phyloP scores from a whole-genome alignment of 1,140 invertebrate genomes.

The Anoplolepis gracilipes region DNA sequence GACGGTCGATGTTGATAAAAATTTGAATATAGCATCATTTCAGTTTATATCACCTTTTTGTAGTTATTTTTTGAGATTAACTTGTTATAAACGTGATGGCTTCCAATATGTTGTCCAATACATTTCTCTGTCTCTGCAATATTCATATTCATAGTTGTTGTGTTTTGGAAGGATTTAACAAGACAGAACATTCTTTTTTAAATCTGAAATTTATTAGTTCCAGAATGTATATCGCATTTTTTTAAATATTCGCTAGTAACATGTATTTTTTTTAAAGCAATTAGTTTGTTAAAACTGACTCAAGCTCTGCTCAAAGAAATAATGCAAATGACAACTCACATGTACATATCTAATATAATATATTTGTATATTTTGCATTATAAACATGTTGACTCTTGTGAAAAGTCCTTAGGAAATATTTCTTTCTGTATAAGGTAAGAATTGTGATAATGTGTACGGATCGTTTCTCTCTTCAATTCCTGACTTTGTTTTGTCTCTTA shows the following conservation, averaged over 20 bases:
- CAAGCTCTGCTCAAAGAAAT: neutral
- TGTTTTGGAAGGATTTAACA: neutral
- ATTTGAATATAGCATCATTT: neutral
- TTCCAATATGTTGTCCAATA: neutral
- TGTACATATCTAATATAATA: constrained; percentile 43
- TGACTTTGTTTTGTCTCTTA: constrained; percentile 36
- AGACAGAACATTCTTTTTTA: neutral
- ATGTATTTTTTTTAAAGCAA: neutral
- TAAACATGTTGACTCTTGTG: constrained; percentile 60
- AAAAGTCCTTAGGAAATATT: constrained; percentile 66
- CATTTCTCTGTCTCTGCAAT: neutral
- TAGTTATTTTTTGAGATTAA: neutral
- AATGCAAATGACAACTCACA: neutral
- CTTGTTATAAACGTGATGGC: neutral
- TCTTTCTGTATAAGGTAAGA: constrained; percentile 67
- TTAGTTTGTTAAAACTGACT: neutral
- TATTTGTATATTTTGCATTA: constrained; percentile 64
- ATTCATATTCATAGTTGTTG: neutral
- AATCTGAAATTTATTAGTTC: neutral
- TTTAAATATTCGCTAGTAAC: neutral
- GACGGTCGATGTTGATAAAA: neutral
- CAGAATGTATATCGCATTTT: constrained; percentile 13
- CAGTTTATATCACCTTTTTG: neutral
- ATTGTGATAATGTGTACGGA: constrained; percentile 35
- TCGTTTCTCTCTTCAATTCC: constrained; percentile 11